phyloP scores from a whole-genome alignment of 53 echinoderm and acorn worm species.

The Paelopatides confundens region DNA sequence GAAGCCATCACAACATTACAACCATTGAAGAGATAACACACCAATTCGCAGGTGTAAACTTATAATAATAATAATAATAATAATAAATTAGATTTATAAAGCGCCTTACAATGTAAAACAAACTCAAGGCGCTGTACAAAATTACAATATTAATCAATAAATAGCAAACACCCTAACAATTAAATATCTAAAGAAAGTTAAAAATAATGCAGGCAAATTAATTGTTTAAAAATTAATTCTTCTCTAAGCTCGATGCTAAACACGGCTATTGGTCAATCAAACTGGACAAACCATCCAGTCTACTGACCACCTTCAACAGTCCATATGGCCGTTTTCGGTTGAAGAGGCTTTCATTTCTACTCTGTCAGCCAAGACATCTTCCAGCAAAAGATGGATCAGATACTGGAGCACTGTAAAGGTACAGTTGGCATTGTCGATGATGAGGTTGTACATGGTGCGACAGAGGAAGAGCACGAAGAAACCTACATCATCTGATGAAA shows the following conservation, averaged over 20 bases:
- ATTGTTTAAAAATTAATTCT: no score
- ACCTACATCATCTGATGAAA: conserved; percentile 51
- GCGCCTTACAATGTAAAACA: no score
- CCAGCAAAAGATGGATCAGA: conserved; percentile 75
- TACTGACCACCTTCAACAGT: conserved; percentile 77
- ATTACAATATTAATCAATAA: no score
- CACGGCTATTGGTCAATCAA: conserved; percentile 70
- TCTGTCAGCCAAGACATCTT: conserved; percentile 78
- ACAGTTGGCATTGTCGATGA: conserved; percentile 72
- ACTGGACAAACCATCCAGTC: conserved; percentile 55
- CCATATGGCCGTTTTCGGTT: conserved; percentile 63
- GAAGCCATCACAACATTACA: conserved; percentile 58
- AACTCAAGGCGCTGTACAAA: no score
- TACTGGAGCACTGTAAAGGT: conserved; percentile 74
- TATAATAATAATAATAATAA: no score
- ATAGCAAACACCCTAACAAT: no score
- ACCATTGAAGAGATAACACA: conserved; percentile 72
- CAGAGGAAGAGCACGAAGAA: conserved; percentile 52
- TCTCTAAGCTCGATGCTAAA: conserved; percentile 20
- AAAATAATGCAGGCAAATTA: no score
- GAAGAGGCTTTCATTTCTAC: conserved; percentile 63
- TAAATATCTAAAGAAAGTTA: no score
- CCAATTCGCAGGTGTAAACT: conserved; percentile 54
- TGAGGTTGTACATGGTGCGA: background rate
- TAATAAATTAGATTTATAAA: no score